Evolutionary conservation across 1,140 invertebrate genomes (phyloP), one percentile per base, ranked within the genome.

Genomic region (Zaprionus africanus): DNA sequence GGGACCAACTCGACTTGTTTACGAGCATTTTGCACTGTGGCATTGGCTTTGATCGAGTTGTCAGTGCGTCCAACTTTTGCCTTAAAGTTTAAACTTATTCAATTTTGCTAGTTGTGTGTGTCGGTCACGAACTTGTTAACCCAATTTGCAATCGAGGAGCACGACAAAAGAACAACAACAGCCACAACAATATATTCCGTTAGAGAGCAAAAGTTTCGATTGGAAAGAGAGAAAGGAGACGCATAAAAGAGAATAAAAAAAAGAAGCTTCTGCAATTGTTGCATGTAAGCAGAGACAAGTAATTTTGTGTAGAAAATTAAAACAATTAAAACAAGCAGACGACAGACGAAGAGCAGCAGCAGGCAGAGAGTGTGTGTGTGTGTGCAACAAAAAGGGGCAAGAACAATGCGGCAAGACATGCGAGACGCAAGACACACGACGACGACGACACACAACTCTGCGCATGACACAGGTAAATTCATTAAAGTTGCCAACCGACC

Each of bases 391-490:
- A 34, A 13, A 49, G 53, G 56, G 59, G 53, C 51, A 24, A 24
- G 19, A 56, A 34, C 22, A 41, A 71, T 36, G 51, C 22, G 31
- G 72, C 38, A 46, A 71, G 49, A 61, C 66, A 81, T 66, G 64
- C 63, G 61, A 62, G 81, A 80, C 49, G 63, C 57, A 74, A 56
- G 57, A 38, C 28, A 63, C 64, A 68, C 56, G 65, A 66, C 65
- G 57, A 36, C 28, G 28, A 34, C 31, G 31, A 34, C 31, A 63
- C 64, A 68, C 56, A 73, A 67, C 65, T 65, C 68, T 79, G 77
- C 80, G 81, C 75, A 73, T 65, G 79, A 73, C 67, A 66, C 68
- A 83, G 64, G 86, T 90, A 86, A 90, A 90, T 90, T 90, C 82
- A 90, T 90, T 90, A 85, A 87, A 90, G 90, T 85, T 88, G 69